Conservation (phyloP, 2,113 vertebrate species). For the Chloropsis hardwickii region DNA sequence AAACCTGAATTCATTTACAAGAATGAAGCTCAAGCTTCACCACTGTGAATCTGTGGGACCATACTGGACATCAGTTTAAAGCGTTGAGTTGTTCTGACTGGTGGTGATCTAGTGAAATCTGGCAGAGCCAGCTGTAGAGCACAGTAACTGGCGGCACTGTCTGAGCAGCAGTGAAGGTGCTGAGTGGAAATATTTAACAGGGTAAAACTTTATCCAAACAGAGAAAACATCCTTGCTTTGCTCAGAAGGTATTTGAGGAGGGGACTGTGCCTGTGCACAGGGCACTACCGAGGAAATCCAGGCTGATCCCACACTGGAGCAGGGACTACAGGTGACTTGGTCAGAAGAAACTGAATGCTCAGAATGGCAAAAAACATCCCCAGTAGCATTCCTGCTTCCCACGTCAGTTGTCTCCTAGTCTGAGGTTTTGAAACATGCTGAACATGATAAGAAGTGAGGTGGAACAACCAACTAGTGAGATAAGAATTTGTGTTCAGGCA, state of each 20-base stretch:
- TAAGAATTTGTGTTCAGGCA: background rate
- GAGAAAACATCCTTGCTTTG: background rate
- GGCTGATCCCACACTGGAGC: background rate
- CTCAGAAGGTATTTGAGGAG: background rate
- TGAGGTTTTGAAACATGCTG: background rate
- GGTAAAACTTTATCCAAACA: background rate
- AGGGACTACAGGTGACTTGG: background rate
- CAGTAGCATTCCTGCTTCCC: background rate
- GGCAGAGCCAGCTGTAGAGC: background rate
- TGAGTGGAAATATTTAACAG: background rate
- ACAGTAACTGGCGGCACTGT: background rate
- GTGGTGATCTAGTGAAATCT: background rate
- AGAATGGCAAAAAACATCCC: background rate
- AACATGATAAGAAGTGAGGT: background rate
- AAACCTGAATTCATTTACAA: background rate
- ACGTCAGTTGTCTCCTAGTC: fast-evolving
- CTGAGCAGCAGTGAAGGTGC: background rate
- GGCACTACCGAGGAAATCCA: background rate
- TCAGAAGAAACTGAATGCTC: background rate
- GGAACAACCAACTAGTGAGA: background rate
- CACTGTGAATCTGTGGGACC: background rate
- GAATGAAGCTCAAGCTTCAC: background rate
- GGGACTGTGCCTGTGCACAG: background rate
- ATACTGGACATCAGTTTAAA: background rate
- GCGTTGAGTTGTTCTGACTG: background rate